These are phyloP conservation scores for Noctua fimbriata DNA, from an alignment of 2,888 invertebrate species.

Conservation along the genomic window DNA sequence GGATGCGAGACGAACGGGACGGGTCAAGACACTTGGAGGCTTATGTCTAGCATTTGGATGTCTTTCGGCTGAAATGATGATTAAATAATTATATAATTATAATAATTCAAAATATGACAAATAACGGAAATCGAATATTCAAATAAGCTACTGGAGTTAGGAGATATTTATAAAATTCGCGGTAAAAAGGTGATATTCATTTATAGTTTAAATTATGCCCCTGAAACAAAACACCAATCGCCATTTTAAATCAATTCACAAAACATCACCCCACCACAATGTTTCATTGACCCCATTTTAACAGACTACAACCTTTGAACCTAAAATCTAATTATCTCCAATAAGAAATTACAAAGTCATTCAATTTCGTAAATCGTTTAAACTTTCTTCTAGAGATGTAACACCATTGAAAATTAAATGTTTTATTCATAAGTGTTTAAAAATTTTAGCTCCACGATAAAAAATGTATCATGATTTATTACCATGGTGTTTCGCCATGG, in stretches of 20 bases:
- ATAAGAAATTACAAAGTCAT: slow-evolving; percentile 65
- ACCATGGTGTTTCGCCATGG: slow-evolving; percentile 61
- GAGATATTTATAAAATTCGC: too few species aligned
- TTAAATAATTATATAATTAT: too few species aligned
- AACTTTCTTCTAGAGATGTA: slow-evolving; percentile 66
- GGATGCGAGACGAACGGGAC: too few species aligned
- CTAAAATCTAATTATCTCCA: slow-evolving; percentile 62
- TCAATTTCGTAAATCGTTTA: slow-evolving; percentile 67
- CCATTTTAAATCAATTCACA: slow-evolving; percentile 3
- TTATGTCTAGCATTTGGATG: too few species aligned
- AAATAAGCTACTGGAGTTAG: too few species aligned
- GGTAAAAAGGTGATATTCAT: not conserved
- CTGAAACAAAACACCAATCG: not conserved
- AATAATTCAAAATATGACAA: too few species aligned
- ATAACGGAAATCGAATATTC: too few species aligned
- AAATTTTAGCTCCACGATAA: slow-evolving; percentile 79
- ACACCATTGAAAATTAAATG: slow-evolving; percentile 82
- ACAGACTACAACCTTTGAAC: slow-evolving; percentile 53
- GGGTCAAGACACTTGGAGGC: too few species aligned
- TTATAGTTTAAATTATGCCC: not conserved
- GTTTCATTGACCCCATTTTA: slow-evolving; percentile 31
- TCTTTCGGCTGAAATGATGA: too few species aligned
- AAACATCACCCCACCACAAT: slow-evolving; percentile 22
- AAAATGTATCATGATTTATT: slow-evolving; percentile 81
- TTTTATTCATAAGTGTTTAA: slow-evolving; percentile 85